Percentiles rank a stretch among this genome's conserved stretches.
These are phyloP conservation scores for Grus americana DNA, from an alignment of 2,113 vertebrate genomes.

Conservation along the genomic window DNA sequence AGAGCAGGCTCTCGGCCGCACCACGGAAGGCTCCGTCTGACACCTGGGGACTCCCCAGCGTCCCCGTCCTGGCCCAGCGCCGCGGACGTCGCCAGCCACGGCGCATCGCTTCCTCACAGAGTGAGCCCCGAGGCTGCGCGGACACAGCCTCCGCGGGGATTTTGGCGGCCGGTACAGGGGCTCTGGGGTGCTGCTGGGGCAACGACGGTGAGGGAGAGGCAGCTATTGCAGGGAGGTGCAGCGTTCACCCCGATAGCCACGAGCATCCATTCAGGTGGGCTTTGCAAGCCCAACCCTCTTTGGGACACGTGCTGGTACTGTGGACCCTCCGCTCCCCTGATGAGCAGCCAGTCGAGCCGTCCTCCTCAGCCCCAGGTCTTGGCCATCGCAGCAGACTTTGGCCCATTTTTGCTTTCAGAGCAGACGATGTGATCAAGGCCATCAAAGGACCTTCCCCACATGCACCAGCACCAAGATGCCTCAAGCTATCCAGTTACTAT, in stretches of 20 bases:
- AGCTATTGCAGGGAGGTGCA: background rate
- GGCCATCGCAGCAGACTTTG: accelerated
- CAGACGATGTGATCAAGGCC: background rate
- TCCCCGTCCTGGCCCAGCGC: background rate
- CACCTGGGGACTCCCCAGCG: accelerated
- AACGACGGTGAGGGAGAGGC: background rate
- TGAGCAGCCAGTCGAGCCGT: background rate
- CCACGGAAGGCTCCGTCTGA: background rate
- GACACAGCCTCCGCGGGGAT: accelerated
- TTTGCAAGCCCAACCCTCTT: background rate
- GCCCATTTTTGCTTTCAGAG: background rate
- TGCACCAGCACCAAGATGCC: accelerated
- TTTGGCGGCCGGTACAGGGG: background rate
- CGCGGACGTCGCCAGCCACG: accelerated
- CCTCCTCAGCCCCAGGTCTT: background rate
- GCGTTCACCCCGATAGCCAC: accelerated
- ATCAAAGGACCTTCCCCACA: background rate
- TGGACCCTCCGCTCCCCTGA: background rate
- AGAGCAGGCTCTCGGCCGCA: background rate
- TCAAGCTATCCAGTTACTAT: background rate
- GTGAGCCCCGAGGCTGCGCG: accelerated
- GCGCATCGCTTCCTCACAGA: background rate
- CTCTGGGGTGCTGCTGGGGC: too few relatives aligned
- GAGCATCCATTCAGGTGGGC: background rate
- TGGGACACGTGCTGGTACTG: background rate